phyloP scores from a whole-genome alignment of 2,888 invertebrate species.

The Phytoseiulus persimilis region DNA sequence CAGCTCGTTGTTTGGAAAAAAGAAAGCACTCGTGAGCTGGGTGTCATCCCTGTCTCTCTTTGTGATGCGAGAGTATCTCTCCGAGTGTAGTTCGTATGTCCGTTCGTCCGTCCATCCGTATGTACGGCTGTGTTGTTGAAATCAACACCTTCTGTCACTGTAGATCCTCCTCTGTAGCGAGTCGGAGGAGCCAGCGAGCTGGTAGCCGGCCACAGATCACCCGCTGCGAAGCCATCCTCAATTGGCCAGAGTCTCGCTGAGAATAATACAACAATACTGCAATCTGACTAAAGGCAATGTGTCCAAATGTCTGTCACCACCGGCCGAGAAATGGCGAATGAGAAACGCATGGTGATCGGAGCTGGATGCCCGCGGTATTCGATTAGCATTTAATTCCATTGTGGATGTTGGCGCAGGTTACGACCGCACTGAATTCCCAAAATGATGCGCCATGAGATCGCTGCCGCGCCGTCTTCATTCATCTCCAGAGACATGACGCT shows the following conservation, averaged over 20 bases:
- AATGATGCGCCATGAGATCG: too few species aligned
- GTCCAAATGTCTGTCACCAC: constrained; percentile 5
- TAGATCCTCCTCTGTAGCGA: neutral
- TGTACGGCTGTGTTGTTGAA: constrained; percentile 11
- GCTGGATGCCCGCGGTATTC: neutral
- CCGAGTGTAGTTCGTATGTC: neutral
- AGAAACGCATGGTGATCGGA: neutral
- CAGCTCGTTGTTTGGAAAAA: neutral
- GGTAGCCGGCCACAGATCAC: neutral
- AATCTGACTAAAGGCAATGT: neutral
- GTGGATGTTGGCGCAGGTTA: neutral
- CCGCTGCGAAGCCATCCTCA: neutral
- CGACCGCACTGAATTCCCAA: too few species aligned
- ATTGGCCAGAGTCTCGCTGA: neutral
- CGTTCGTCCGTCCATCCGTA: neutral
- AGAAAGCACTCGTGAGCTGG: constrained; percentile 5
- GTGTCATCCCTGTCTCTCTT: neutral
- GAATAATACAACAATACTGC: constrained; percentile 5
- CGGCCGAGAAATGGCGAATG: neutral
- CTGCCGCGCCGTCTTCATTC: too few species aligned
- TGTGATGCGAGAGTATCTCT: neutral
- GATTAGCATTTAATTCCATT: neutral
- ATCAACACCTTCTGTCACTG: constrained; percentile 36
- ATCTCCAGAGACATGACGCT: too few species aligned
- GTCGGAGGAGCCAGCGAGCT: neutral